Evolutionary conservation across 2,888 invertebrate species (phyloP), one percentile per base, ranked within the genome.

Genomic region (Euzophera pinguis): DNA sequence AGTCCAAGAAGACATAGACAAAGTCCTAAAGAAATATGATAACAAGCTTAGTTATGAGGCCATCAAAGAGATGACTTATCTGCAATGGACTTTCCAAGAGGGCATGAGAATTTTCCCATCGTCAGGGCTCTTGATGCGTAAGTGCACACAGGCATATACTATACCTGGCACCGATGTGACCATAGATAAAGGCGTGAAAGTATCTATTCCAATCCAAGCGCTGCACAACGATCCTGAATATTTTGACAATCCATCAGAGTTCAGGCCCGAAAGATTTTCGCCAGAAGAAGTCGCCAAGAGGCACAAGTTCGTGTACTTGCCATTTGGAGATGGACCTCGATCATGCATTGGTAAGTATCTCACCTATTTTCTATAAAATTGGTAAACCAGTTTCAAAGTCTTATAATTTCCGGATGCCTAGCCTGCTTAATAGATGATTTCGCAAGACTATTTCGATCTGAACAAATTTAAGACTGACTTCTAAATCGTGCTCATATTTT

Each of bases 271-370:
- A 55, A 59, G 81, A n/a, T 79, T 79, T 56, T 53, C 67, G n/a
- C 72, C 76, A 0, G 71, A 69, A 1, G 64, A 71, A 35, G 62
- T 69, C 10, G 60, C 67, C 37, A 53, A 60, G 9, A 59, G 54
- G 0, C 69, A 73, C 42, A 79, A 77, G 53, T 69, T 65, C 37
- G 73, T 78, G 3, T 84, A 82, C 58, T 55, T 84, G 53, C 85
- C 85, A 0, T 85, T 84, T 53, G 84, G 84, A 0, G 71, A 72
- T 1, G 84, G 84, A 12, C 84, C 83, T 1, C 75, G 84, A 1
- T 71, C 78, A 16, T 84, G 84, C 45, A 80, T 84, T 47, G 84
- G 84, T 82, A 56, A 73, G 66, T 65, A 43, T 10, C 32, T 32
- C 22, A 22, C 5, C 22, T 22, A 5, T 5, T 22, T 22, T 22